Evolutionary conservation across 2,113 vertebrate genomes (phyloP).

Genomic region (Hippolais icterina): DNA sequence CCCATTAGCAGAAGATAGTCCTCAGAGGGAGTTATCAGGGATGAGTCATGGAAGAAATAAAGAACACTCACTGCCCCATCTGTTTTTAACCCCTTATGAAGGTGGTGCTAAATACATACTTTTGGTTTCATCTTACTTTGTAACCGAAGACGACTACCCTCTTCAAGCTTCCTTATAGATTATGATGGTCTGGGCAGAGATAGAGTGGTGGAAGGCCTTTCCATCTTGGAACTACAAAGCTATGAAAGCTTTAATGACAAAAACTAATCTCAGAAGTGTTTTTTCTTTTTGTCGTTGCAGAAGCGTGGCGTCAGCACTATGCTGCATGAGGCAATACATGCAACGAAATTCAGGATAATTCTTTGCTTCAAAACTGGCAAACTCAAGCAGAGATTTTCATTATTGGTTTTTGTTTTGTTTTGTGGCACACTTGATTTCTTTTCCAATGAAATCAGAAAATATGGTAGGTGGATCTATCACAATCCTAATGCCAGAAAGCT

Average conservation of each 20-base stretch:
- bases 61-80: not conserved
- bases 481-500: not conserved
- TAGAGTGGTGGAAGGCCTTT: not conserved
- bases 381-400: not conserved
- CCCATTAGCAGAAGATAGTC: not conserved
- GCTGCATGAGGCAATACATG: not conserved
- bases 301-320: accelerated
- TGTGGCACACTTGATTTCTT: not conserved
- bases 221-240: not conserved
- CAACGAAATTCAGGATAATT: not conserved
- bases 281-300: not conserved
- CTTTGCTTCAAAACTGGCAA: not conserved
- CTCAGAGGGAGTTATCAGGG: not conserved
- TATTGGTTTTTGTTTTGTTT: not conserved
- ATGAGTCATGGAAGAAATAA: not conserved
- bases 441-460: not conserved
- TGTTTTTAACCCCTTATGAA: not conserved
- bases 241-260: not conserved
- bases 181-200: not conserved
- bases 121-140: not conserved
- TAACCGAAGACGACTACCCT: not conserved
- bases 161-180: not conserved
- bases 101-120: not conserved
- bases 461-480: not conserved
- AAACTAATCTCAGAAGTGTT: not conserved